phyloP scores from a whole-genome alignment of 2,797 vertebrate genomes.

The Chelon auratus region DNA sequence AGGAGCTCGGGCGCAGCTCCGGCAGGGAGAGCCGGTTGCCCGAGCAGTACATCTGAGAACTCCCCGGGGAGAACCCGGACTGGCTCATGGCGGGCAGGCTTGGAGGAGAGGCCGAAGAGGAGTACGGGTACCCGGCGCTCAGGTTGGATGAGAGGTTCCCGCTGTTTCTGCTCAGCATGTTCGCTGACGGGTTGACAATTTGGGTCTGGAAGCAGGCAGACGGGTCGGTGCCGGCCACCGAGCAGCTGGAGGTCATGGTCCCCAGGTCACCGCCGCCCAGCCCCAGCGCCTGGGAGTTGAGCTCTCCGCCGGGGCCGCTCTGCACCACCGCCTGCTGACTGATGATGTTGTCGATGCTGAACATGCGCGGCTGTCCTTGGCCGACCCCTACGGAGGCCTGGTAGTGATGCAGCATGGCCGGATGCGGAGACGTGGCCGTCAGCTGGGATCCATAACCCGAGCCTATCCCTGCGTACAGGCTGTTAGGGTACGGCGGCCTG shows the following conservation, averaged over 20 bases:
- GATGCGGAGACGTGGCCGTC: slow-evolving; percentile 79
- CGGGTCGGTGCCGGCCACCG: slow-evolving; percentile 81
- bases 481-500: slow-evolving; percentile 83
- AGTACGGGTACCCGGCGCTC: slow-evolving; percentile 79
- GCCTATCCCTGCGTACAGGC: slow-evolving; percentile 80
- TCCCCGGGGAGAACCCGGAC: slow-evolving; percentile 86
- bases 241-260: slow-evolving; percentile 84
- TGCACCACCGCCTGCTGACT: slow-evolving; percentile 89
- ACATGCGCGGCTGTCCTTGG: slow-evolving; percentile 89
- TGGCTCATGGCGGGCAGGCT: slow-evolving; percentile 85
- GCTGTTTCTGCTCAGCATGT: slow-evolving; percentile 80
- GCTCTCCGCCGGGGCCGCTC: slow-evolving; percentile 72
- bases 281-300: slow-evolving; percentile 83
- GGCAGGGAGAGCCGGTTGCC: slow-evolving; percentile 86
- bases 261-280: slow-evolving; percentile 83
- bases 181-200: slow-evolving; percentile 73
- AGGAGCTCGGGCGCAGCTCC: slow-evolving; percentile 84
- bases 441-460: slow-evolving; percentile 84
- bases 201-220: slow-evolving; percentile 87
- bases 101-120: slow-evolving; percentile 86
- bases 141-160: slow-evolving; percentile 82
- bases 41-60: slow-evolving; percentile 88
- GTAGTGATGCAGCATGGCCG: slow-evolving; percentile 88
- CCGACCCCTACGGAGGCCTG: slow-evolving; percentile 80
- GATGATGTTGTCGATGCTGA: slow-evolving; percentile 95